Percentiles rank a stretch among this genome's conserved stretches.
phyloP scores from a whole-genome alignment of 2,113 vertebrate species.

The Saimiri boliviensis region DNA sequence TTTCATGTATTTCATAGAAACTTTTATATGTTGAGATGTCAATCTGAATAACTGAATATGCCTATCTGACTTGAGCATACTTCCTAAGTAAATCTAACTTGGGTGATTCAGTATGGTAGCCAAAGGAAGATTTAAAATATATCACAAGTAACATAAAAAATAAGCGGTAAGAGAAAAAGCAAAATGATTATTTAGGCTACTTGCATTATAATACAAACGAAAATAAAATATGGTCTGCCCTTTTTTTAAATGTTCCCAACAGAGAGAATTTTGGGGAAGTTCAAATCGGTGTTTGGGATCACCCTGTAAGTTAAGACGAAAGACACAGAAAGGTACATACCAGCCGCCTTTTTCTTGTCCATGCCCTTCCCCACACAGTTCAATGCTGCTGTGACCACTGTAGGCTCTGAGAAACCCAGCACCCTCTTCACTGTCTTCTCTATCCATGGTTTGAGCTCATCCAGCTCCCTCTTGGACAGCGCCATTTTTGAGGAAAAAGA shows the following conservation, averaged over 20 bases:
- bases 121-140: slow-evolving; percentile 34
- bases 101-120: background rate
- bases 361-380: slow-evolving; percentile 98
- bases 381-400: slow-evolving; percentile 94
- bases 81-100: slow-evolving; percentile 43
- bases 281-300: background rate
- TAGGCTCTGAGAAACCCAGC: slow-evolving; percentile 96
- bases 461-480: slow-evolving; percentile 94
- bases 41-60: background rate
- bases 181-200: slow-evolving; percentile 15
- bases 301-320: fast-evolving
- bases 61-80: background rate
- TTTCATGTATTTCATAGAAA: slow-evolving; percentile 5
- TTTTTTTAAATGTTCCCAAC: background rate
- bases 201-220: background rate
- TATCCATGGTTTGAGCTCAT: slow-evolving; percentile 97
- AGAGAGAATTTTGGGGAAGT: fast-evolving
- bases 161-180: background rate
- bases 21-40: background rate
- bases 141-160: slow-evolving; percentile 20
- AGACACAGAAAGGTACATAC: slow-evolving; percentile 79
- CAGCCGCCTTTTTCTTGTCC: slow-evolving; percentile 97
- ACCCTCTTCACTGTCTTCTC: slow-evolving; percentile 98
- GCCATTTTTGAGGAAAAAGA: slow-evolving; percentile 85
- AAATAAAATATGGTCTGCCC: background rate